phyloP scores from a whole-genome alignment of 92 coral and sea anemone species.

The Palythoa grandiflora region DNA sequence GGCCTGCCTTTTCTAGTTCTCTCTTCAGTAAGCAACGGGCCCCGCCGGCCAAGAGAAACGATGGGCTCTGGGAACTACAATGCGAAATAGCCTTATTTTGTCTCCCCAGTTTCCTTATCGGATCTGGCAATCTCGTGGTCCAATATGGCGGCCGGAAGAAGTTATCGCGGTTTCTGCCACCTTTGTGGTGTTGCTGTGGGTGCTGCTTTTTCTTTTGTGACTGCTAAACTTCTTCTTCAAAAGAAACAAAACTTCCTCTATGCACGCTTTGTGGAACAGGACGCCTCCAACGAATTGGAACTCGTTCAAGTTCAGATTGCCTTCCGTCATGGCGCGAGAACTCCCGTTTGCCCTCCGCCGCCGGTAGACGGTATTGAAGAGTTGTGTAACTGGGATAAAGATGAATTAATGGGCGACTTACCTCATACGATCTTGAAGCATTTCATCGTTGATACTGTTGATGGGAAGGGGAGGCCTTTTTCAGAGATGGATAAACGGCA shows the following conservation, averaged over 20 bases:
- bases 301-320: constrained; percentile 88
- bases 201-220: constrained; percentile 62
- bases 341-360: constrained; percentile 81
- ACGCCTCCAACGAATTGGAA: constrained; percentile 42
- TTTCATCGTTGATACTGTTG: constrained; percentile 66
- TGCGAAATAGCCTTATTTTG: not conserved
- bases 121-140: not conserved
- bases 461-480: constrained; percentile 68
- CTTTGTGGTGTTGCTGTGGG: constrained; percentile 72
- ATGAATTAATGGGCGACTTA: constrained; percentile 72
- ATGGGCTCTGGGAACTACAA: too few species aligned
- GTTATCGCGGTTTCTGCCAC: constrained; percentile 32
- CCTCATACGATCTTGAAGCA: constrained; percentile 74
- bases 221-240: constrained; percentile 26
- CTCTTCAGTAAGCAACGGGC: too few species aligned
- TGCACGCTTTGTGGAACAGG: constrained; percentile 26
- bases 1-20: too few species aligned
- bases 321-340: constrained; percentile 96
- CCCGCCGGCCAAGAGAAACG: too few species aligned
- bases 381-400: constrained; percentile 71
- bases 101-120: constrained; percentile 22
- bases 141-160: constrained; percentile 75
- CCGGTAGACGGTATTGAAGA: constrained; percentile 51
- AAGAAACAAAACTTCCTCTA: not conserved
- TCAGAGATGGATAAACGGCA: constrained; percentile 58